These are phyloP conservation scores for Phoenoteleia sp. DNA, from an alignment of 2,888 invertebrate species.

Conservation along the genomic window DNA sequence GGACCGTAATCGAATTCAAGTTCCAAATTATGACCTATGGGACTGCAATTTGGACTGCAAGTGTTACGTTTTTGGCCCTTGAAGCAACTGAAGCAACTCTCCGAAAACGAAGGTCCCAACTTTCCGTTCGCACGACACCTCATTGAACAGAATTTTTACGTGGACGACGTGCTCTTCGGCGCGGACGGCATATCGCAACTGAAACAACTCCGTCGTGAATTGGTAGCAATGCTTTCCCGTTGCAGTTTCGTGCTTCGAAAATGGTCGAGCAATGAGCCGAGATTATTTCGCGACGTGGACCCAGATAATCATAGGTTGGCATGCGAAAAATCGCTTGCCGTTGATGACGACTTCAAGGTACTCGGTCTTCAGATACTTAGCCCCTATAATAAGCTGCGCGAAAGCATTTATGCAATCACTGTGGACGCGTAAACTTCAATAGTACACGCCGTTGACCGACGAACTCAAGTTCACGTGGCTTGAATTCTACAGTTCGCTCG, in stretches of 20 bases:
- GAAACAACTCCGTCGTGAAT: not conserved
- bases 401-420: not conserved
- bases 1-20: no score
- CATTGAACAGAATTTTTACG: not conserved
- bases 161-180: not conserved
- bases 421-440: not conserved
- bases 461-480: not conserved
- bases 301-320: not conserved
- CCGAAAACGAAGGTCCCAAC: no score
- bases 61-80: no score
- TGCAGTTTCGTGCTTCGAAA: not conserved
- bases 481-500: not conserved
- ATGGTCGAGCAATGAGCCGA: not conserved
- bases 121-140: not conserved
- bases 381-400: not conserved
- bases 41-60: no score
- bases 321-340: not conserved
- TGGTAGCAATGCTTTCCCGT: not conserved
- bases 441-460: not conserved
- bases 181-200: not conserved
- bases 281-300: not conserved
- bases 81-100: no score
- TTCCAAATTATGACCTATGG: no score
- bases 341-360: not conserved
- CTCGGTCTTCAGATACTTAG: not conserved